Base-by-base conservation (phyloP, 2,888 invertebrate species). In the Agrotis segetum region DNA sequence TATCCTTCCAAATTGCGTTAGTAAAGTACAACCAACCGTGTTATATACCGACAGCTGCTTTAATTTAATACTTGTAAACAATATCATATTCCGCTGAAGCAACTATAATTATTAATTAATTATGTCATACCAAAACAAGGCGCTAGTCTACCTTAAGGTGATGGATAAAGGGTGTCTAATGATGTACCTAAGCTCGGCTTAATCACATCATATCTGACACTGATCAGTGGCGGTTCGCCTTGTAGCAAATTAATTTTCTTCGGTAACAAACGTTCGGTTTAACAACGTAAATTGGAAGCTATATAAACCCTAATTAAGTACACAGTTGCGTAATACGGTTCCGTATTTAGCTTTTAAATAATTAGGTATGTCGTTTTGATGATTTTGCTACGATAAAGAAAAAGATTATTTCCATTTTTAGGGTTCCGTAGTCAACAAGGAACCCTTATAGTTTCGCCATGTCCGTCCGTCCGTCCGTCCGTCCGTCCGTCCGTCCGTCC, bases 171-270 rank as follows among this genome's bases (percentile, higher is more conserved):
- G 72, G n/a, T 44, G 63, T 34, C 67, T 82, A 82, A 81, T 71
- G 74, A 71, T 67, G 68, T 71, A 66, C 50, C 52, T 50, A 64
- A 71, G 74, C 67, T 67, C 52, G 67, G 63, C 59, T 72, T 81
- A 68, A 79, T 77, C 21, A 63, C 56, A 62, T 74, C 70, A 65
- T 65, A 64, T 46, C 55, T 67, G 67, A 70, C 61, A 53, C 69
- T 67, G 65, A 74, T 74, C 66, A 68, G 49, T 53, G 21, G 67
- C 44, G 63, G 77, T 47, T 55, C 55, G 49, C 58, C 74, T 71
- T 58, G 29, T 56, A 56, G 67, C 50, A 64, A 71, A 77, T 77
- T 74, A 77, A 77, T 84, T 81, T 64, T 52, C 66, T 67, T 68
- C 17, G 29, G 46, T n/a, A 52, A 59, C 17, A 21, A 67, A 47